Conservation (phyloP, 2,113 vertebrate species). For the Sceloporus undulatus region DNA sequence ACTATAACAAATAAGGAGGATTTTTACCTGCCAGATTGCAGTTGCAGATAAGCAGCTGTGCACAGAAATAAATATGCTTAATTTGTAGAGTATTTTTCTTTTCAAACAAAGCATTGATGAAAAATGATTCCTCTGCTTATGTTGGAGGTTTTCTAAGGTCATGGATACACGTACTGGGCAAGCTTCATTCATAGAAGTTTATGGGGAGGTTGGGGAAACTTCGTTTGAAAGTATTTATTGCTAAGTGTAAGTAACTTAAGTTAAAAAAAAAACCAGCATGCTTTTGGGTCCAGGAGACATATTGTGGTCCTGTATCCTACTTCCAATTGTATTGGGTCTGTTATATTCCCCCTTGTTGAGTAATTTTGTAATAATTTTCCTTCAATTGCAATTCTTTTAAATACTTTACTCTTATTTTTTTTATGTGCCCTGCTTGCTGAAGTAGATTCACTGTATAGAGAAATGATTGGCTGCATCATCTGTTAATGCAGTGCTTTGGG, state of each 20-base stretch:
- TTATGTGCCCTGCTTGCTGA: slow-evolving; percentile 28
- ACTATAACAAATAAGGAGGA: neutral
- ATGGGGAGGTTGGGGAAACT: neutral
- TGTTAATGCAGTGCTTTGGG: neutral
- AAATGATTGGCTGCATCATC: neutral
- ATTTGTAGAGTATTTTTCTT: neutral
- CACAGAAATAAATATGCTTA: neutral
- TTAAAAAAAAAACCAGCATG: neutral
- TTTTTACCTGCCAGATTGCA: neutral
- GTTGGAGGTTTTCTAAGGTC: neutral
- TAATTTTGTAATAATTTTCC: slow-evolving; percentile 35
- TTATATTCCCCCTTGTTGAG: neutral
- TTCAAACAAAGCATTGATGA: neutral
- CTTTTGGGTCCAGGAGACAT: neutral
- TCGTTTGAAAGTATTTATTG: neutral
- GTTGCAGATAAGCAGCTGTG: neutral
- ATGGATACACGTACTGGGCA: neutral
- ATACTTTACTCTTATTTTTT: slow-evolving; percentile 35
- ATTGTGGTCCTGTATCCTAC: neutral
- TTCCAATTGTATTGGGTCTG: neutral
- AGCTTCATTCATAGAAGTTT: neutral
- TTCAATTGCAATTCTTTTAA: slow-evolving; percentile 29
- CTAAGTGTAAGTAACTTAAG: neutral
- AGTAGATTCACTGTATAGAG: neutral
- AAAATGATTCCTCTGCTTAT: neutral